Evolutionary conservation across 2,113 vertebrate species (phyloP), one percentile per base, ranked within the genome.

Genomic region (Balaeniceps rex): DNA sequence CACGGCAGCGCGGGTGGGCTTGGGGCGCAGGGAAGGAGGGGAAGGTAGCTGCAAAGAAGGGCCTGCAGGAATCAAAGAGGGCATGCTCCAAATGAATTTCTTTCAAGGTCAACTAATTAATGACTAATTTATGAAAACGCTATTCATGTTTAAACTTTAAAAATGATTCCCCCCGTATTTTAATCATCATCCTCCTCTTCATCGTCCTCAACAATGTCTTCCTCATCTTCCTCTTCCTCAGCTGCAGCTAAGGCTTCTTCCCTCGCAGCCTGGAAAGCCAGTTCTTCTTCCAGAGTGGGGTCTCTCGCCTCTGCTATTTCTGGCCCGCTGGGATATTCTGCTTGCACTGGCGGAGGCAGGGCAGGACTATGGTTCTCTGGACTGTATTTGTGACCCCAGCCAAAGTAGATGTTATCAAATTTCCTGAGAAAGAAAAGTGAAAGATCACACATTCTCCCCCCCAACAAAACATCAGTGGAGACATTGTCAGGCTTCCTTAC

Each of bases 341-440:
- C 75, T 79, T 98, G 98, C 44, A 98, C 98, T 6, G 70, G 69
- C 0, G 96, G 98, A 36, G 97, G 99, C 28, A 98, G 31, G 3
- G 96, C 34, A 0, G 99, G 99, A 44, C 57, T 97, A 93, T 98
- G 99, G 69, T 96, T 98, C 25, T 98, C 98, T 4, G 98, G 97
- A 36, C 91, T 94, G 77, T 98, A 99, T 96, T 99, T 99, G 94
- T 98, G 96, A 63, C 99, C 99, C 99, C 99, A 99, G 80, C 99
- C 99, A 65, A 99, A 93, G 91, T 99, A 99, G 61, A 99, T 97
- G 96, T 99, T 99, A 61, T 99, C 99, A 98, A 99, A 99, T 79
- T 97, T 99, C 83, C 98, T 99, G 65, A 92, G 87, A 47, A 64
- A 78, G 42, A 90, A 86, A 94, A 87, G 76, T 8, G 29, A 85